These are phyloP conservation scores for Alcis repandata DNA, from an alignment of 2,888 invertebrate species.

Conservation along the genomic window DNA sequence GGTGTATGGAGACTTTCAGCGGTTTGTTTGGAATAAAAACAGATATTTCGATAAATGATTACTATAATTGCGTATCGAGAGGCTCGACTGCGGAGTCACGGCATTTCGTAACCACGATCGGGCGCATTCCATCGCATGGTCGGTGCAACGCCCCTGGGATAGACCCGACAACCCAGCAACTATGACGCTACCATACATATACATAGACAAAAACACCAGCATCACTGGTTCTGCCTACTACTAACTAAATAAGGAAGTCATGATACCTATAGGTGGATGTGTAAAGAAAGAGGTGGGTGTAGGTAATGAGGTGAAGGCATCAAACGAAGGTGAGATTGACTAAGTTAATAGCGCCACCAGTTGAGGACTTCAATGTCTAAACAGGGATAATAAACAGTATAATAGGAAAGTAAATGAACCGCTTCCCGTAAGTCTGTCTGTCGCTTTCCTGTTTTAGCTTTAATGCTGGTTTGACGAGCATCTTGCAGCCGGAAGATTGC, in stretches of 20 bases:
- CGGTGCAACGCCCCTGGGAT: constrained; percentile 79
- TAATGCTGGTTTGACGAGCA: constrained; percentile 46
- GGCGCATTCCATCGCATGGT: constrained; percentile 77
- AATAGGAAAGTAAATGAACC: constrained; percentile 42
- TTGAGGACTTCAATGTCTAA: constrained; percentile 7
- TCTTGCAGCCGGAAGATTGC: constrained; percentile 70
- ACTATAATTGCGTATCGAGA: constrained; percentile 69
- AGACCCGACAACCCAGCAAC: constrained; percentile 56
- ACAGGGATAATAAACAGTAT: constrained; percentile 20
- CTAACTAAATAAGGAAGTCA: constrained; percentile 38
- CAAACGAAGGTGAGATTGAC: constrained; percentile 53
- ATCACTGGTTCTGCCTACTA: constrained; percentile 50
- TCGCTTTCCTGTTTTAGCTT: constrained; percentile 47
- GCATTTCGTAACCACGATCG: constrained; percentile 83
- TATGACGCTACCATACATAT: constrained; percentile 33
- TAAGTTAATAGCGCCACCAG: constrained; percentile 19
- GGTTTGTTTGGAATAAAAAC: constrained; percentile 37
- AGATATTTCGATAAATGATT: constrained; percentile 54
- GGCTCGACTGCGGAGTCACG: constrained; percentile 73
- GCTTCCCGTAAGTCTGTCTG: constrained; percentile 39
- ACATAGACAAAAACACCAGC: constrained; percentile 45
- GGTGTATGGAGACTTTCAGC: constrained; percentile 27
- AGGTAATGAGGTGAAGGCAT: constrained; percentile 59
- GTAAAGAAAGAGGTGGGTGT: constrained; percentile 53
- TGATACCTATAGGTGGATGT: constrained; percentile 49